Evolutionary conservation across 2,113 vertebrate species (phyloP).

Genomic region (Salvelinus alpinus): DNA sequence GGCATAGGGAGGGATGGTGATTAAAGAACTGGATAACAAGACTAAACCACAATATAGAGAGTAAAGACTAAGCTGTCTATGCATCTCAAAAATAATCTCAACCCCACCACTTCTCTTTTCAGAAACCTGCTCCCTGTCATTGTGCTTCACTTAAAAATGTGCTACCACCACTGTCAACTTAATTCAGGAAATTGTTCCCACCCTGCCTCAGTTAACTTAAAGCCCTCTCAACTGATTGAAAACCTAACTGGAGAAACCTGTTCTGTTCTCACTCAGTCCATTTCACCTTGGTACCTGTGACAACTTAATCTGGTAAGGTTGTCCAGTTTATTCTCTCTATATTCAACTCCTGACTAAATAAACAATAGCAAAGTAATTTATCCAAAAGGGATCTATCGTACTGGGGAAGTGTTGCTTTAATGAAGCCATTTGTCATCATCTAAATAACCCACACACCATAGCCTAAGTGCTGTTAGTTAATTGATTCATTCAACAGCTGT

Average conservation of each 20-base stretch:
- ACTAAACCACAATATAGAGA: conserved; percentile 46
- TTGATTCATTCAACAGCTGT: conserved; percentile 41
- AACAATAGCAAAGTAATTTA: not conserved
- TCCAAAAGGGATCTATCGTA: conserved; percentile 13
- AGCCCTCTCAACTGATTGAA: conserved; percentile 12
- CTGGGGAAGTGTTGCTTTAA: conserved; percentile 40
- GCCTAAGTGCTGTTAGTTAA: conserved; percentile 33
- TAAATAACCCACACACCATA: conserved; percentile 42
- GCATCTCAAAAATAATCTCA: conserved; percentile 50
- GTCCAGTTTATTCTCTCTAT: not conserved
- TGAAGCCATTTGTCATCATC: conserved; percentile 52
- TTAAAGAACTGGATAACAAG: conserved; percentile 59
- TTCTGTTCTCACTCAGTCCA: conserved; percentile 12
- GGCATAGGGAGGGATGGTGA: conserved; percentile 41
- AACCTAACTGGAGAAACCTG: conserved; percentile 16
- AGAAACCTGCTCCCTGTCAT: conserved; percentile 57
- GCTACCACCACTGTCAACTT: conserved; percentile 13
- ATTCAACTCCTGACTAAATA: not conserved
- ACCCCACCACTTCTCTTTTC: conserved; percentile 32
- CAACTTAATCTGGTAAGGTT: conserved; percentile 9
- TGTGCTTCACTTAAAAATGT: conserved; percentile 31
- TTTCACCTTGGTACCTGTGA: conserved; percentile 11
- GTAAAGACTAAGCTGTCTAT: conserved; percentile 38
- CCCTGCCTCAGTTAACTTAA: conserved; percentile 43
- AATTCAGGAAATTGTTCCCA: not conserved